Base-by-base conservation (phyloP, 2,888 invertebrate genomes). In the Parnassius apollo region DNA sequence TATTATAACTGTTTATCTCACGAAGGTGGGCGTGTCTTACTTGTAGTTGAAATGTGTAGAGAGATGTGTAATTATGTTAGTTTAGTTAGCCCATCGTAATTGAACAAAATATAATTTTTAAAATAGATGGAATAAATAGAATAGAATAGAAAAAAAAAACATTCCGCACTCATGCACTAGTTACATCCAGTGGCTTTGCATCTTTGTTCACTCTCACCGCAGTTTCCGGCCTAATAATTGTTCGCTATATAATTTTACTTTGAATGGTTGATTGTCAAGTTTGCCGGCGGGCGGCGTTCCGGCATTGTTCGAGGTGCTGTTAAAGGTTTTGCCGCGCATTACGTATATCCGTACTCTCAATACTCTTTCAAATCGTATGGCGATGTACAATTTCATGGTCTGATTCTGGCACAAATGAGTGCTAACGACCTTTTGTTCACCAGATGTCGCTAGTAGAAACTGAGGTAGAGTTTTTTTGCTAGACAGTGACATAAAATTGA, bases 181-280 rank as follows among this genome's bases (percentile, higher is more conserved):
- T 0, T 52, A n/a, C 52, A 61, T 66, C 59, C 55, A 62, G 66
- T 11, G 42, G 10, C n/a, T 54, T 2, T 42, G 45, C 10, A 51
- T 57, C 59, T 18, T 49, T 9, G 59, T 49, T 42, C 53, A 57
- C 62, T 61, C 64, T 63, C 65, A 61, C 69, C 68, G 68, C 67
- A 68, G 71, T 72, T 76, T 75, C 72, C 75, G 70, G 71, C 71
- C 74, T 74, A 77, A 76, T 81, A 79, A 80, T 77, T 78, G 76
- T 70, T 74, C 65, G 72, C 75, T 74, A 78, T 76, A 77, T 79
- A 77, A 81, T 80, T 80, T 77, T 73, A 76, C 78, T 77, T 76
- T 74, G 75, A 76, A 78, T 76, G 72, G 74, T 72, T 74, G 77
- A 76, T 77, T 81, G 76, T 73, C 71, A 75, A 81, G 79, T 80